Percentiles rank a stretch among this genome's conserved stretches.
These are phyloP conservation scores for Acrocyrtus sp. DNA, from an alignment of 2,888 invertebrate genomes.

Conservation along the genomic window DNA sequence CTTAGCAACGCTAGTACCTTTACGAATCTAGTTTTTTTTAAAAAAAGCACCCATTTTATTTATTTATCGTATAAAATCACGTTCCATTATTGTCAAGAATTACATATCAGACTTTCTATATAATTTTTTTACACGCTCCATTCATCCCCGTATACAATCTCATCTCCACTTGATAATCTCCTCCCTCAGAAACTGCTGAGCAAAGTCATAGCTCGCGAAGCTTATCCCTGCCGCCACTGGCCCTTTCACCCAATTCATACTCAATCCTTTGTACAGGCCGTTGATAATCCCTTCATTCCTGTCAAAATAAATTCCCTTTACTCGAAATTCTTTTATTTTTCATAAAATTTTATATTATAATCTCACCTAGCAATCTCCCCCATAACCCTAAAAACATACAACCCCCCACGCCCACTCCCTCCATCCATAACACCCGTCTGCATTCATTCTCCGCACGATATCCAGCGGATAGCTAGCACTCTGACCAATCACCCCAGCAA, in stretches of 20 bases:
- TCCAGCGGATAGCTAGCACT: slow-evolving; percentile 96
- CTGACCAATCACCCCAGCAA: slow-evolving; percentile 94
- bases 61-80: no score
- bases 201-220: slow-evolving; percentile 86
- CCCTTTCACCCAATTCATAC: slow-evolving; percentile 74
- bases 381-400: background rate
- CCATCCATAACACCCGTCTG: slow-evolving; percentile 68
- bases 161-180: no score
- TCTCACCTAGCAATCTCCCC: slow-evolving; percentile 22
- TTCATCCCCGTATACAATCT: no score
- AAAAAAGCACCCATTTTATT: no score
- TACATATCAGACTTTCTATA: no score
- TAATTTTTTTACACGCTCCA: no score
- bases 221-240: slow-evolving; percentile 84
- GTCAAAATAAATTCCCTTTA: no score
- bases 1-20: no score
- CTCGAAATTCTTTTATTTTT: slow-evolving; percentile 35
- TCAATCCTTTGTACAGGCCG: slow-evolving; percentile 91
- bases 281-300: slow-evolving; percentile 87
- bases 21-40: no score
- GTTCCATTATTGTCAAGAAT: no score
- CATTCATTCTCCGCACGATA: slow-evolving; percentile 83
- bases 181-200: slow-evolving; percentile 70
- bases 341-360: background rate
- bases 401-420: background rate